A percentile compares a stretch with the other conserved stretches of the same genome.
phyloP scores from a whole-genome alignment of 2,113 vertebrate genomes.

The Gyps fulvus region DNA sequence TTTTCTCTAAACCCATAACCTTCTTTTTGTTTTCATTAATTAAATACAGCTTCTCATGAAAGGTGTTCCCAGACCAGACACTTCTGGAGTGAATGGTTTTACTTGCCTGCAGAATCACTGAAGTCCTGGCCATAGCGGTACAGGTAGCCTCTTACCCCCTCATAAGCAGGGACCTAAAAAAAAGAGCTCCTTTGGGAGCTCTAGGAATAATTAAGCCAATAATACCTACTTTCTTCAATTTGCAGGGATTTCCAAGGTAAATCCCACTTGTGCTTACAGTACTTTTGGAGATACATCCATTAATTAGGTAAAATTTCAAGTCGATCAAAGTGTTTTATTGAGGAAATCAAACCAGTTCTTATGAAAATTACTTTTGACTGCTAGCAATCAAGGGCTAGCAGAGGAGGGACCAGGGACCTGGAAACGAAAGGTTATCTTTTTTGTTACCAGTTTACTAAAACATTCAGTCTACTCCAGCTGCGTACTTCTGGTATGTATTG shows the following conservation, averaged over 20 bases:
- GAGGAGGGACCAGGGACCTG: neutral
- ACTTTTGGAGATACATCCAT: neutral
- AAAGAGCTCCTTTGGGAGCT: neutral
- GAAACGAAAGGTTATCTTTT: neutral
- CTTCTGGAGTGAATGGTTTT: neutral
- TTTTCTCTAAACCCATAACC: neutral
- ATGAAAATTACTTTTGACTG: neutral
- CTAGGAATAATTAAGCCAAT: neutral
- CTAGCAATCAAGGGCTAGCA: neutral
- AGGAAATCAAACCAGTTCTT: neutral
- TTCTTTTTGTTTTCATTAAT: neutral
- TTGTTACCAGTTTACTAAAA: neutral
- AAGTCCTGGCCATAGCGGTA: rapidly evolving
- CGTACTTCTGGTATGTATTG: neutral
- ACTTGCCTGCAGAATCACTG: neutral
- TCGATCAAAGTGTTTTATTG: neutral
- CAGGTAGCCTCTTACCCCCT: neutral
- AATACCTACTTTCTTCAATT: neutral
- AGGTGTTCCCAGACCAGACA: neutral
- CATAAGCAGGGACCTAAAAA: neutral
- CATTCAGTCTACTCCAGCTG: neutral
- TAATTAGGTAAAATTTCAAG: neutral
- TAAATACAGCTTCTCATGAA: neutral
- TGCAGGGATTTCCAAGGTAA: neutral
- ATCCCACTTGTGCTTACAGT: neutral